Evolutionary conservation across 2,888 invertebrate species (phyloP).

Genomic region (Hyposoter dolosus): DNA sequence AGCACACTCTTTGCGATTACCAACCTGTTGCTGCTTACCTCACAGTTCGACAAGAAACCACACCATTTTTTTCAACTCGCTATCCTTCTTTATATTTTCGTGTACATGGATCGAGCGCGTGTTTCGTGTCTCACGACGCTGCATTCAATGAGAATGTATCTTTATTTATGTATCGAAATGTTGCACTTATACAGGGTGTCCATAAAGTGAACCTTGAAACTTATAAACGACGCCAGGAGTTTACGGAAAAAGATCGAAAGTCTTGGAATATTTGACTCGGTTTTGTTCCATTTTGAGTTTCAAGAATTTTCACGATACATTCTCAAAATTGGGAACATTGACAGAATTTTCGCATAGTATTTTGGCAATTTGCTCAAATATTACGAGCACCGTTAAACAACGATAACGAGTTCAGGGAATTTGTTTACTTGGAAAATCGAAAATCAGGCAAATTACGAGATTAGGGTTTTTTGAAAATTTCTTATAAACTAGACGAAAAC

Average conservation of each 20-base stretch:
- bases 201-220: neutral
- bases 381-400: too few species aligned
- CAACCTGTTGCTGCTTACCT: slow-evolving; percentile 65
- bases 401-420: too few species aligned
- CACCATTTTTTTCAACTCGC: slow-evolving; percentile 32
- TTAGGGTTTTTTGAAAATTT: neutral
- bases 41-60: slow-evolving; percentile 46
- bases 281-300: neutral
- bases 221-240: neutral
- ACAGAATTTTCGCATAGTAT: neutral
- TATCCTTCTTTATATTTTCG: slow-evolving; percentile 5
- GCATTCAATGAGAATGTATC: neutral
- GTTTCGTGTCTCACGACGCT: slow-evolving; percentile 12
- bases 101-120: slow-evolving; percentile 41
- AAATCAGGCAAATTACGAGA: neutral
- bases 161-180: slow-evolving; percentile 19
- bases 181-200: neutral
- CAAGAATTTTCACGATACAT: neutral
- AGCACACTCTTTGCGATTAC: slow-evolving; percentile 8
- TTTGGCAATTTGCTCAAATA: neutral
- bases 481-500: neutral
- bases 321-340: neutral
- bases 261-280: neutral
- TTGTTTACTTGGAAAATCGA: too few species aligned
- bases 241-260: neutral